A percentile compares a stretch with the other conserved stretches of the same genome.
Evolutionary conservation across 2,888 invertebrate genomes (phyloP).

Genomic region (Nomada ruficornis): DNA sequence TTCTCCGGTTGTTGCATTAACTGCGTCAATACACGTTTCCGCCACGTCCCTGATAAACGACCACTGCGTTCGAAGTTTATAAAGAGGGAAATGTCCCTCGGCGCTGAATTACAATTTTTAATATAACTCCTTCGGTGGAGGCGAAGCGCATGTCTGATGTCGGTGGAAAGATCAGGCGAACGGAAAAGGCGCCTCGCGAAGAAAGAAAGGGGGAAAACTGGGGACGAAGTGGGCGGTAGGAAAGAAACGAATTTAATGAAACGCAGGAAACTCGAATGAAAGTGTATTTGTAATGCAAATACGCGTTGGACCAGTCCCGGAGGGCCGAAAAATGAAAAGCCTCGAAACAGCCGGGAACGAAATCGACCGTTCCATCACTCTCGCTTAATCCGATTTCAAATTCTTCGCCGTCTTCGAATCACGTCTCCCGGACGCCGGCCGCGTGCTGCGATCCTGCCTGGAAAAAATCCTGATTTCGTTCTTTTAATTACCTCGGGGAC

Average conservation of each 20-base stretch:
- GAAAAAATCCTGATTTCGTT: slow-evolving; percentile 67
- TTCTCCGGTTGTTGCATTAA: slow-evolving; percentile 41
- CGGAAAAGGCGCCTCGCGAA: not conserved
- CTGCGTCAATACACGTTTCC: slow-evolving; percentile 51
- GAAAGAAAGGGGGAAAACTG: slow-evolving; percentile 16
- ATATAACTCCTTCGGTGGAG: slow-evolving; percentile 70
- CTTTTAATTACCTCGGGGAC: slow-evolving; percentile 70
- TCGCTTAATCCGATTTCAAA: slow-evolving; percentile 76
- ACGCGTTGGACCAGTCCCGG: slow-evolving; percentile 36
- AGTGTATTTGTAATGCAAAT: slow-evolving; percentile 79
- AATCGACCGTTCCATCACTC: slow-evolving; percentile 68
- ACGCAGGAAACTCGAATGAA: slow-evolving; percentile 66
- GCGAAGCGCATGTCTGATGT: slow-evolving; percentile 63
- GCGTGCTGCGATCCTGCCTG: slow-evolving; percentile 33
- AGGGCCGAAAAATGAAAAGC: slow-evolving; percentile 74
- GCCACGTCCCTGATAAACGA: slow-evolving; percentile 62
- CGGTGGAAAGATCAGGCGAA: slow-evolving; percentile 27
- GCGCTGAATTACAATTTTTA: slow-evolving; percentile 73
- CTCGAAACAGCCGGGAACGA: slow-evolving; percentile 63
- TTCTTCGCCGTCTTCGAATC: slow-evolving; percentile 71
- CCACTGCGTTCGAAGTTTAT: slow-evolving; percentile 29
- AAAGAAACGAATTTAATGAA: slow-evolving; percentile 76
- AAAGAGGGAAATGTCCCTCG: slow-evolving; percentile 41
- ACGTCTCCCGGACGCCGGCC: slow-evolving; percentile 43
- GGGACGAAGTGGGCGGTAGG: slow-evolving; percentile 6